Base-by-base conservation (phyloP, 2,888 invertebrate species). In the Chrysodeixis includens region DNA sequence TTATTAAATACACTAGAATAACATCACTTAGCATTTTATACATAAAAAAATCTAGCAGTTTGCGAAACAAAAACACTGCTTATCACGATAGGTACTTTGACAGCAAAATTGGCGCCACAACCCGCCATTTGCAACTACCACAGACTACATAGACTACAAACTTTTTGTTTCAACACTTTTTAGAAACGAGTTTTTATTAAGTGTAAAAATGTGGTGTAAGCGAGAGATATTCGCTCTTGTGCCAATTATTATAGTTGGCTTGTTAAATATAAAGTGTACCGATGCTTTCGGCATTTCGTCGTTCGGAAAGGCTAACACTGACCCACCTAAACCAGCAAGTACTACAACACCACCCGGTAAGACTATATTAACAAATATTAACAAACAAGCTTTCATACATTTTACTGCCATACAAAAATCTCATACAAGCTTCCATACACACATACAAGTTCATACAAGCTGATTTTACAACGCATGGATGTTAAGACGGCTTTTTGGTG, bases 231-330 rank as follows among this genome's bases (percentile, higher is more conserved):
- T 74, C 51, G 66, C 82, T 63, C 53, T 82, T 22, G 54, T 90
- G 58, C 76, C 88, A 18, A 73, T 90, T 35, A 80, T 89, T 53
- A 69, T 88, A 68, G 75, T 85, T 56, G 84, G 84, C 46, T 88
- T 86, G 85, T 71, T 90, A 60, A 79, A 79, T 44, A 80, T 88
- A 62, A 83, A 87, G 71, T 82, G 83, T 9, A 71, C 83, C 26
- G 81, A 91, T 65, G 86, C 89, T 54, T 93, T 93, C 72, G 93
- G 93, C 49, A 92, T 93, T 59, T 93, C 93, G 3, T 93, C 93
- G 9, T 93, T 93, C 71, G 94, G 94, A 62, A 92, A 92, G 77
- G 93, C 93, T 30, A 92, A 92, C 69, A 94, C 94, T 0, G 93
- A 94, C 22, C 88, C 94, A 4, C 92, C 94, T 62, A 91, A 88